Evolutionary conservation across 2,113 vertebrate species (phyloP), one percentile per base, ranked within the genome.

Genomic region (Phoxinus phoxinus): DNA sequence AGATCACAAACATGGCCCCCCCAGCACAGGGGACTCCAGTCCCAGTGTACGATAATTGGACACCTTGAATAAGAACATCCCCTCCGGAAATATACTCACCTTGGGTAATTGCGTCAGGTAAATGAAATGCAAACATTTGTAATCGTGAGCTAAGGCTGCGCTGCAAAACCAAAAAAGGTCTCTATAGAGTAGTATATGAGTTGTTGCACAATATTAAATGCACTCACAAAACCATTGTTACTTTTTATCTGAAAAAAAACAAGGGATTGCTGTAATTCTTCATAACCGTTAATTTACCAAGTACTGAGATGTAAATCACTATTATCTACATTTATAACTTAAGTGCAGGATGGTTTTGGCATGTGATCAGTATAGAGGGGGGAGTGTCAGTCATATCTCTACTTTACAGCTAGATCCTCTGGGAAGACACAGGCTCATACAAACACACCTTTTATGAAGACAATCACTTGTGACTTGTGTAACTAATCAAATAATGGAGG

Each of bases 31-130:
- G 89, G 89, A 90, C 89, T 88, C 82, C 86, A 89, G 88, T 92
- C 89, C 89, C 87, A 84, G 89, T 89, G 89, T 87, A 88, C 65
- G 88, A 92, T 94, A 94, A 95, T 94, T 94, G 92, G 93, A 94
- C 91, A 93, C 92, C 91, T 93, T 90, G 87, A 92, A 89, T 81
- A 84, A 41, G 82, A 85, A 92, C 91, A 88, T 92, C 91, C 92
- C 92, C 58, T 86, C 83, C 69, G 87, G 88, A 91, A 90, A 88
- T 87, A 90, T 85, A 89, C 89, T 84, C 86, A 72, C 83, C 79
- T 21, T 46, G 59, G 85, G 72, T 83, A 72, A 91, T 90, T 88
- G 27, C 84, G 78, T 90, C 90, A 87, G 75, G 85, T 91, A 91
- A 89, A 88, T 86, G 89, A 56, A 90, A 92, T 82, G 86, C 61